A percentile compares a stretch with the other conserved stretches of the same genome.
Evolutionary conservation across 2,888 invertebrate species (phyloP).

Genomic region (Caenorhabditis afra): DNA sequence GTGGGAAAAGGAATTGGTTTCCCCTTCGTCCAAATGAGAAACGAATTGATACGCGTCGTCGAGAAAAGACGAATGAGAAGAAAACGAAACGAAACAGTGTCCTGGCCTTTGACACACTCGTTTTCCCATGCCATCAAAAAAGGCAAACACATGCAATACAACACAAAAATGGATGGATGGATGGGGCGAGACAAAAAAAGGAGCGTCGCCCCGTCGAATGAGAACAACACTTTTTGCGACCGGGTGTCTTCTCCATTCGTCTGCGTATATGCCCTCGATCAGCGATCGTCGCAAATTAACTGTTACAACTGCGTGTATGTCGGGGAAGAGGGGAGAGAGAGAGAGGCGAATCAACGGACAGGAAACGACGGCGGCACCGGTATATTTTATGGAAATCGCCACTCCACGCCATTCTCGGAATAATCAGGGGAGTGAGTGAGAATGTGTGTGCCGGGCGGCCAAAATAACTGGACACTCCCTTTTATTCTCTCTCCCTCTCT

Average conservation of each 20-base stretch:
- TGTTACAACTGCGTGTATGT: conserved; percentile 51
- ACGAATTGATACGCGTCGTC: conserved; percentile 2
- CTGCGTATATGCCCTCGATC: conserved; percentile 33
- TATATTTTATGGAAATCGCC: conserved; percentile 40
- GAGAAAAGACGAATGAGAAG: background rate
- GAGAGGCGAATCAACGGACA: background rate
- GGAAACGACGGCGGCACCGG: conserved; percentile 5
- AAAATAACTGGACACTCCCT: conserved; percentile 28
- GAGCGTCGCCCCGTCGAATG: conserved; percentile 6
- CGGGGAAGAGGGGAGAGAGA: conserved; percentile 18
- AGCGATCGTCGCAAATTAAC: conserved; percentile 49
- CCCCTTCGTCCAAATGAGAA: background rate
- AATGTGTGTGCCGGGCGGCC: background rate
- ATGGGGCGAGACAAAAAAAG: conserved; percentile 4
- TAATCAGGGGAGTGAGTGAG: conserved; percentile 7
- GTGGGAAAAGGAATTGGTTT: background rate
- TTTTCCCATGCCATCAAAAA: conserved; percentile 20
- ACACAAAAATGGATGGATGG: conserved; percentile 20
- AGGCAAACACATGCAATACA: conserved; percentile 10
- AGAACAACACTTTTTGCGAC: conserved; percentile 23
- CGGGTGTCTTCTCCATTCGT: conserved; percentile 18
- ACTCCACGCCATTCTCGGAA: conserved; percentile 1
- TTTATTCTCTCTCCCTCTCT: background rate
- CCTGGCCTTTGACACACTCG: conserved; percentile 4
- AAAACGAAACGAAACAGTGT: background rate